phyloP scores from a whole-genome alignment of 2,113 vertebrate species.

The Cariama cristata region DNA sequence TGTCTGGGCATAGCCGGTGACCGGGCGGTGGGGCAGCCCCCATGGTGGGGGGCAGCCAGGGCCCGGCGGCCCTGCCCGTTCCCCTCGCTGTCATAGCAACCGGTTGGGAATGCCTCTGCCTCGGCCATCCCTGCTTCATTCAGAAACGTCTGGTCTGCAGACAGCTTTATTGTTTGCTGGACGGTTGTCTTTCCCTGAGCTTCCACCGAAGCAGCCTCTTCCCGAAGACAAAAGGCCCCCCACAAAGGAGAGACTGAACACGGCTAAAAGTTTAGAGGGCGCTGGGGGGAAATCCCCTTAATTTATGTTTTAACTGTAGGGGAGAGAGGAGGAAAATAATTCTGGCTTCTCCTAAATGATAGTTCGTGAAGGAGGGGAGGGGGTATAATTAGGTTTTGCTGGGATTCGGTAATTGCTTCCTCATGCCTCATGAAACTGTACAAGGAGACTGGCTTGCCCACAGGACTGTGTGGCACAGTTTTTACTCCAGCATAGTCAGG shows the following conservation, averaged over 20 bases:
- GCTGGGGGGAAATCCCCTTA: neutral
- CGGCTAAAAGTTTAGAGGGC: neutral
- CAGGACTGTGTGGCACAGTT: neutral
- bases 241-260: conserved; percentile 32
- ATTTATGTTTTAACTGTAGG: conserved; percentile 13
- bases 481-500: neutral
- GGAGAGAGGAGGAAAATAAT: neutral
- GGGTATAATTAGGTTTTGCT: conserved; percentile 32
- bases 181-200: conserved; percentile 12
- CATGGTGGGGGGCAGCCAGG: no score
- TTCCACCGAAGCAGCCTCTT: conserved; percentile 46
- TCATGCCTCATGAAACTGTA: neutral
- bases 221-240: conserved; percentile 17
- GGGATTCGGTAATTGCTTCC: conserved; percentile 34
- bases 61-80: neutral
- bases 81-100: conserved; percentile 76
- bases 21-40: neutral
- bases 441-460: neutral
- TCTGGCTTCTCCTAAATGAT: conserved; percentile 10
- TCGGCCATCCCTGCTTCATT: neutral
- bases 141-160: conserved; percentile 14
- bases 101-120: conserved; percentile 49
- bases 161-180: conserved; percentile 61
- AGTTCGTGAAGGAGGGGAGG: neutral
- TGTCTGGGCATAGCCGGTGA: neutral